Percentiles rank a stretch among this genome's conserved stretches.
Conservation (phyloP, 1,140 invertebrate genomes). For the Bilobella aurantiaca region DNA sequence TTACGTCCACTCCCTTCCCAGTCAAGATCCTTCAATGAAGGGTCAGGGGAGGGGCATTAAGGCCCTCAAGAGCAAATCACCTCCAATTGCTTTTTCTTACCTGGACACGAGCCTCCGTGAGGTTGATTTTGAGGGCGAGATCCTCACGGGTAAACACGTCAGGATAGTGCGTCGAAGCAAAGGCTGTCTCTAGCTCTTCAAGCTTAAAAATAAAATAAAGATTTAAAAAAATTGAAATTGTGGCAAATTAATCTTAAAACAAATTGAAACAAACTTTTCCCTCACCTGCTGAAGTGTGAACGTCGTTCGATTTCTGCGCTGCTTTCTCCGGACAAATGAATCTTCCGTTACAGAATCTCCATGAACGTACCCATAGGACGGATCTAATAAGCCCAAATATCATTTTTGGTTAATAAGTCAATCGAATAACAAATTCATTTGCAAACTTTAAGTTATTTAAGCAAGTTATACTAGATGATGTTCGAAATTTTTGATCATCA, state of each 20-base stretch:
- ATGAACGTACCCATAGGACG: slow-evolving; percentile 79
- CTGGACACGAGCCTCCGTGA: slow-evolving; percentile 94
- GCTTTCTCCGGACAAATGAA: slow-evolving; percentile 88
- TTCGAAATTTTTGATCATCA: too few species aligned
- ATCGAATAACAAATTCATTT: too few species aligned
- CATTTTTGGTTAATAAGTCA: too few species aligned
- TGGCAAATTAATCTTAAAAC: not conserved
- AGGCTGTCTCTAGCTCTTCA: slow-evolving; percentile 93
- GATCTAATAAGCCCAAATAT: slow-evolving; percentile 51
- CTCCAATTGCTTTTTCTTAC: slow-evolving; percentile 43
- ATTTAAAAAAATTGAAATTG: not conserved
- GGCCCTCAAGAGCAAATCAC: not conserved
- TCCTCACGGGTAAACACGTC: slow-evolving; percentile 62
- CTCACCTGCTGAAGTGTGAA: slow-evolving; percentile 89
- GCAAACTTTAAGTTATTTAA: too few species aligned
- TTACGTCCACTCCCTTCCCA: not conserved
- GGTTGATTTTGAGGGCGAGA: slow-evolving; percentile 94
- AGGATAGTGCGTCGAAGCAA: slow-evolving; percentile 94
- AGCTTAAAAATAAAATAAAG: slow-evolving; percentile 49
- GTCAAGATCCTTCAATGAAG: not conserved
- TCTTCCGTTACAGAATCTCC: slow-evolving; percentile 81
- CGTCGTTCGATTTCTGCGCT: slow-evolving; percentile 87
- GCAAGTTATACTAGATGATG: too few species aligned
- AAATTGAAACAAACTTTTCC: slow-evolving; percentile 9
- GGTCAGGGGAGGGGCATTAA: not conserved